Base-by-base conservation (phyloP, 2,113 vertebrate genomes). In the Willisornis vidua region DNA sequence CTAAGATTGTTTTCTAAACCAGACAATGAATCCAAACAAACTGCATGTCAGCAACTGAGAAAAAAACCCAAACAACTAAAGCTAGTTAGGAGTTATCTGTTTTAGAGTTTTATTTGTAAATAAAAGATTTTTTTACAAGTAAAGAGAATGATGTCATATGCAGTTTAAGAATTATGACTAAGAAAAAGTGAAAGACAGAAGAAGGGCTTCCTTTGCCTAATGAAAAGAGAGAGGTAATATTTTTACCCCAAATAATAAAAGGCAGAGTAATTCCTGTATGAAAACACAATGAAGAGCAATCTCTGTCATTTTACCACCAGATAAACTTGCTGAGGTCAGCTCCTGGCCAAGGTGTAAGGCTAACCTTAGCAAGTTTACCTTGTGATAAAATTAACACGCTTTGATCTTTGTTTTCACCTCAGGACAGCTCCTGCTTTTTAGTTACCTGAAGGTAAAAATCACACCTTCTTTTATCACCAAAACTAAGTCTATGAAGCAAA, bases 341-440 rank as follows among this genome's bases (percentile, higher is more conserved):
- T 72, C 19, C 87, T 78, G 73, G 70, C 61, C 95, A 82, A 71
- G 59, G 51, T 86, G 19, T 88, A 84, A 46, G 61, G n/a, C 58
- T 85, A 66, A 91, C 54, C 90, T 90, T 71, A 92, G 83, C 74
- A 90, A 76, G 63, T 88, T 94, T 90, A 90, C 51, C 63, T 73
- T 18, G 88, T 88, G 75, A 85, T 92, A 85, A 93, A 70, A 86
- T 20, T 51, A 80, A 71, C 33, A 70, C 28, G 82, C 63, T 96
- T 95, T 94, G 94, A 86, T 95, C 92, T 94, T 96, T 73, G 79
- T 86, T 83, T 94, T 77, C 59, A 90, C 95, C 67, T 92, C 63
- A 83, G 63, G 63, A 89, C 59, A 92, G 39, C 68, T 94, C 63
- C 46, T 77, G 29, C 86, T 88, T 71, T 29, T 55, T 94, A 62